These are phyloP conservation scores for Caerostris extrusa DNA, from an alignment of 1,140 invertebrate genomes.

Conservation along the genomic window DNA sequence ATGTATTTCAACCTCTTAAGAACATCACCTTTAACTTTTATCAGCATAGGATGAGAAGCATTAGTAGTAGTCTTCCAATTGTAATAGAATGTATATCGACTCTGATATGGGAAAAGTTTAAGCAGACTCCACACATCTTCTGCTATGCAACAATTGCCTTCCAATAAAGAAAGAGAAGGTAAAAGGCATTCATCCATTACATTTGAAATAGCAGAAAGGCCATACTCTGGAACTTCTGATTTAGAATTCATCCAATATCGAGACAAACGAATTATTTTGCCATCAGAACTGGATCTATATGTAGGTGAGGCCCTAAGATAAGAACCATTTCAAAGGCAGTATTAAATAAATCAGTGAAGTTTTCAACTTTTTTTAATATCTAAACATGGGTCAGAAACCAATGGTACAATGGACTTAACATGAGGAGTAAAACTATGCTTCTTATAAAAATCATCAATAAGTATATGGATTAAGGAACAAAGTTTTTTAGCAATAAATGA, in stretches of 20 bases:
- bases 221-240: slow-evolving; percentile 48
- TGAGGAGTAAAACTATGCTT: slow-evolving; percentile 83
- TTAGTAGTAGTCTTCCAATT: slow-evolving; percentile 97
- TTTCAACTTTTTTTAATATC: slow-evolving; percentile 83
- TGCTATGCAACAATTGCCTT: slow-evolving; percentile 96
- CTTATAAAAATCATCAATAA: slow-evolving; percentile 94
- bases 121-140: slow-evolving; percentile 97
- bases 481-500: slow-evolving; percentile 90
- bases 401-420: neutral
- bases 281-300: slow-evolving; percentile 91
- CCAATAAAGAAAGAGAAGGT: slow-evolving; percentile 94
- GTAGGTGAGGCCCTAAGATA: slow-evolving; percentile 92
- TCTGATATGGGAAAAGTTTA: slow-evolving; percentile 95
- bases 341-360: slow-evolving; percentile 88
- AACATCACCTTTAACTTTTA: slow-evolving; percentile 91
- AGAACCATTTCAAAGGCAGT: slow-evolving; percentile 92
- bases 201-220: slow-evolving; percentile 54
- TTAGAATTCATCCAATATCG: slow-evolving; percentile 79
- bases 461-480: slow-evolving; percentile 90
- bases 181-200: slow-evolving; percentile 93
- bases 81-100: slow-evolving; percentile 84
- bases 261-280: slow-evolving; percentile 82
- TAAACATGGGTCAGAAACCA: slow-evolving; percentile 44
- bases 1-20: slow-evolving; percentile 96
- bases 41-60: slow-evolving; percentile 89